Conservation (phyloP, 53 echinoderm and acorn worm genomes). For the Stichopus horrens region DNA sequence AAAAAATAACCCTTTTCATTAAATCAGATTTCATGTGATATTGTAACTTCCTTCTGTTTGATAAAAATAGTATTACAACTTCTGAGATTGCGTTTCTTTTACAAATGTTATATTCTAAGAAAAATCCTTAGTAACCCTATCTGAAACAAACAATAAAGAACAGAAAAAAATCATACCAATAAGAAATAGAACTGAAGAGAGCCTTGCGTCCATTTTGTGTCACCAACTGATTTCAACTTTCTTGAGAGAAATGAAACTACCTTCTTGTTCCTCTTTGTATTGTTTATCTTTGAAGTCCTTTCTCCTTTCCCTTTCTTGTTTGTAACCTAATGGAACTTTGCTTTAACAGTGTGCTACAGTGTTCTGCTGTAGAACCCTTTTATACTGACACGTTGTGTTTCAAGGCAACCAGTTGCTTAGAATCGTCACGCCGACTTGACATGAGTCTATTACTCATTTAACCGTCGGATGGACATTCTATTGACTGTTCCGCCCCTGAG, state of each 20-base stretch:
- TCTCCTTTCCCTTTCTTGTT: neutral
- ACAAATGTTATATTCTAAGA: neutral
- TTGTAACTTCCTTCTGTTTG: too few relatives aligned
- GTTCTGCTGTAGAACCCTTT: neutral
- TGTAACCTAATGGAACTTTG: neutral
- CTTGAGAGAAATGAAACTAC: neutral
- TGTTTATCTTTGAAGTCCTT: neutral
- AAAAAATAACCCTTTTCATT: too few relatives aligned
- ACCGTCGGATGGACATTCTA: neutral
- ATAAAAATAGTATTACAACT: too few relatives aligned
- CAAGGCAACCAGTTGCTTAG: neutral
- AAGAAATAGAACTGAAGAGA: neutral
- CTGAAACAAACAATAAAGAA: neutral
- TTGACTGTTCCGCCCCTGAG: slow-evolving; percentile 21
- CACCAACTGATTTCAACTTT: neutral
- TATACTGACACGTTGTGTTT: neutral
- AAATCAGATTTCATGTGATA: too few relatives aligned
- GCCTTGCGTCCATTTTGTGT: slow-evolving; percentile 27
- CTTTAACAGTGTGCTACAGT: neutral
- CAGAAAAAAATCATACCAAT: slow-evolving; percentile 2
- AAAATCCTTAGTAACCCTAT: neutral
- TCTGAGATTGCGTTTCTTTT: neutral
- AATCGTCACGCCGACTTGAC: neutral
- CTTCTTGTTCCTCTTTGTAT: neutral
- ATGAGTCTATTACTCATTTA: slow-evolving; percentile 27